Base-by-base conservation (phyloP, 2,888 invertebrate genomes). In the Ectemnius cavifrons region DNA sequence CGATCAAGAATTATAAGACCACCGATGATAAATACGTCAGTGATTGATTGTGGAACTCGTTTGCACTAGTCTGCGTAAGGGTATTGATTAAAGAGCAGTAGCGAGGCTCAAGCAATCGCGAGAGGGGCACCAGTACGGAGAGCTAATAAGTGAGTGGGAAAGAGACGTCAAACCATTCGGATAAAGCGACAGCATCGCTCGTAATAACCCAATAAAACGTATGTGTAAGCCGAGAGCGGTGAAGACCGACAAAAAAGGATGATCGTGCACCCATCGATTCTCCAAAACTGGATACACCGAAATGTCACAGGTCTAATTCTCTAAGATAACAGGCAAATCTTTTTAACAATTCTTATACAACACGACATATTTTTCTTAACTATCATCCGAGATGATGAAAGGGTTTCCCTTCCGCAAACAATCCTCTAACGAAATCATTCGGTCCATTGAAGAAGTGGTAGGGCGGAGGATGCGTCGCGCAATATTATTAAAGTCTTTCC, bases 1-100 rank as follows among this genome's bases (percentile, higher is more conserved):
- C 52, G 67, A 73, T 71, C 71, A 71, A 61, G 73, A 77, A 77
- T 69, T 76, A 67, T 69, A 62, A 74, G 68, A 68, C 72, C 61
- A 60, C 27, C 56, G 52, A 47, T 27, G 74, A 81, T 81, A 81
- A 76, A 73, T 63, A 58, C 65, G 56, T 52, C 63, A 20, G 46
- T 66, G 75, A 81, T 79, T 72, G 70, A 81, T 77, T 63, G 60
- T 65, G 49, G 65, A 23, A 67, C 52, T 16, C 52, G 52, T 52
- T 52, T 52, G 52, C 16, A 4, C 52, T n/a, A 13, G 72, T 63
- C 59, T 66, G 71, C 63, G 27, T 68, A 68, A 70, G 62, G 73
- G 72, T 70, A 73, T 70, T 67, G 81, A 80, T 80, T 71, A 73
- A 73, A 59, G 71, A 71, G 57, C 47, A 67, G 37, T 37, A 37